A percentile compares a stretch with the other conserved stretches of the same genome.
Evolutionary conservation across 2,113 vertebrate genomes (phyloP).

Genomic region (Camelus dromedarius): DNA sequence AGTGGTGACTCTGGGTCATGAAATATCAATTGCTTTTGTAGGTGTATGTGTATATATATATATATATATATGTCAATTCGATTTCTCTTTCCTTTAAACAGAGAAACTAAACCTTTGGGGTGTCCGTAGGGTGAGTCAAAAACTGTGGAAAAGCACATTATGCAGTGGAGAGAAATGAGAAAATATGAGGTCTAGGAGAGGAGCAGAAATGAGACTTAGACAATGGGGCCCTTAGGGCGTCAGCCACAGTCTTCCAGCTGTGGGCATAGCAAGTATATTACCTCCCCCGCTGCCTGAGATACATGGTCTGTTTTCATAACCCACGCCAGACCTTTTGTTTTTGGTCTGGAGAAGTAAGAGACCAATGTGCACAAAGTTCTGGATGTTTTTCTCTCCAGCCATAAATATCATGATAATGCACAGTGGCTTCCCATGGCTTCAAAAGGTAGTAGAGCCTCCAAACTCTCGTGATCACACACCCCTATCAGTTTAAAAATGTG

Average conservation of each 20-base stretch:
- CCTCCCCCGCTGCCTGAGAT: background rate
- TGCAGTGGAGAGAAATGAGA: background rate
- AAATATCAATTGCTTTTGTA: background rate
- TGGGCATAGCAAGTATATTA: background rate
- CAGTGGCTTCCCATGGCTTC: background rate
- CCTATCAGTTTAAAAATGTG: background rate
- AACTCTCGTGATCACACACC: background rate
- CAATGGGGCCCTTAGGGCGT: background rate
- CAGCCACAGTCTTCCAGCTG: background rate
- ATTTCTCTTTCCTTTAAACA: constrained; percentile 14
- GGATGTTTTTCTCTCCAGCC: background rate
- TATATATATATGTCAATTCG: background rate
- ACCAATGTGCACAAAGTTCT: background rate
- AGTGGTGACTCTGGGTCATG: background rate
- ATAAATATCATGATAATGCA: background rate
- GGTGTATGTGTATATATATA: background rate
- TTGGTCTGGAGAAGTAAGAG: background rate
- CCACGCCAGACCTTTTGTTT: background rate
- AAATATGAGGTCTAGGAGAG: background rate
- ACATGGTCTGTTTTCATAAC: background rate
- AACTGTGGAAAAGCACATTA: background rate
- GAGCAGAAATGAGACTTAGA: background rate
- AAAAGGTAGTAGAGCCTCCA: background rate
- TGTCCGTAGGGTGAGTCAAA: background rate
- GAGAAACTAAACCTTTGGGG: background rate